phyloP scores from a whole-genome alignment of 2,797 vertebrate species.

The Poeciliopsis infans region DNA sequence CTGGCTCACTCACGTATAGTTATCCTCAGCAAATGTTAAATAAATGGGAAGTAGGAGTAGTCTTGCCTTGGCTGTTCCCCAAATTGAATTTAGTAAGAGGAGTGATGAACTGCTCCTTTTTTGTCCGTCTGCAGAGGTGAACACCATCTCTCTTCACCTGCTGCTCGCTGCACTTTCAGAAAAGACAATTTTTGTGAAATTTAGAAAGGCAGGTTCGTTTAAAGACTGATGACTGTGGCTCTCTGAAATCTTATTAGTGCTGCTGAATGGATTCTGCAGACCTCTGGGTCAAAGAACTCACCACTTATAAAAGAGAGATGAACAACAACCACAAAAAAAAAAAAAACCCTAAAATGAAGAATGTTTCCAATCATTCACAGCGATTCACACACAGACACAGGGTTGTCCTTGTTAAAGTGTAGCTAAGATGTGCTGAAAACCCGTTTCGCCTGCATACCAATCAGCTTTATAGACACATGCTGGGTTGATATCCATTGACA shows the following conservation, averaged over 20 bases:
- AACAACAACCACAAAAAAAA: background rate
- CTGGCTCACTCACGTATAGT: constrained; percentile 38
- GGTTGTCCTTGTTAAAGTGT: background rate
- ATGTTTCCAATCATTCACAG: background rate
- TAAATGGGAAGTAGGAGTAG: constrained; percentile 54
- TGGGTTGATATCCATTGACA: constrained; percentile 41
- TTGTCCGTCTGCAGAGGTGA: constrained; percentile 58
- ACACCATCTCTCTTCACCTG: constrained; percentile 50
- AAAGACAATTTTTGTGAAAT: constrained; percentile 71
- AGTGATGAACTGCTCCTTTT: constrained; percentile 59
- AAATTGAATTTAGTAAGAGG: constrained; percentile 64
- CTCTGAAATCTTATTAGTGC: constrained; percentile 69
- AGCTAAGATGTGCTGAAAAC: constrained; percentile 15
- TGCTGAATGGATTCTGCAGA: constrained; percentile 62
- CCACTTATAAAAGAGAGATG: constrained; percentile 41
- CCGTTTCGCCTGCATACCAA: constrained; percentile 2
- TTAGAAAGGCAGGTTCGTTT: constrained; percentile 63
- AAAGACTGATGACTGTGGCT: constrained; percentile 71
- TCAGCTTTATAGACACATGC: constrained; percentile 14
- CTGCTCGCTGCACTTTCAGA: constrained; percentile 60
- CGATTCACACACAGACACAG: background rate
- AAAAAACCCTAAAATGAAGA: background rate
- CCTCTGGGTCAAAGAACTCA: constrained; percentile 54
- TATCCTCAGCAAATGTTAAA: constrained; percentile 57
- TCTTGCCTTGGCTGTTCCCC: constrained; percentile 52